Percentiles rank a stretch among this genome's conserved stretches.
These are phyloP conservation scores for Rhodeus uyekii DNA, from an alignment of 2,797 vertebrate species.

Conservation along the genomic window DNA sequence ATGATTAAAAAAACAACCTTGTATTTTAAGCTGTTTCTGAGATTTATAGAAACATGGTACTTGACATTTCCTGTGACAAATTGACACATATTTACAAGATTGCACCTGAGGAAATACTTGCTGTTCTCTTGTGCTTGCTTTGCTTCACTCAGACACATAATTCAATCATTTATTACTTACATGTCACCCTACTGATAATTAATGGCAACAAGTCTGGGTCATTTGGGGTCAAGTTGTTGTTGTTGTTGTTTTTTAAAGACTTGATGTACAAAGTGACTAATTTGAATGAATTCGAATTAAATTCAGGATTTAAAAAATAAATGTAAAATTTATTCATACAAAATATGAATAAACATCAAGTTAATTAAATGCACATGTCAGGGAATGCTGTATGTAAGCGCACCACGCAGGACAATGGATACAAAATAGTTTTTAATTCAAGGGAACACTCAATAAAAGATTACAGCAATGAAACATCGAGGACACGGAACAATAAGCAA, in stretches of 20 bases:
- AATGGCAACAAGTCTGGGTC: background rate
- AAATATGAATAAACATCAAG: background rate
- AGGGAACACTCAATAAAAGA: too few species aligned
- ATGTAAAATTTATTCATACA: background rate
- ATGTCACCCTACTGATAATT: background rate
- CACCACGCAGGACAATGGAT: too few species aligned
- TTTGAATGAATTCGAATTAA: background rate
- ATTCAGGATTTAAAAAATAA: background rate
- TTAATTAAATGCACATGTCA: too few species aligned
- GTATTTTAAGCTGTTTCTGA: background rate
- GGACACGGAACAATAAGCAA: too few species aligned
- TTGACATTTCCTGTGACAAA: background rate
- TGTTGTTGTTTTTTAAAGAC: background rate
- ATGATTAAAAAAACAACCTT: background rate
- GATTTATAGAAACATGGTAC: background rate
- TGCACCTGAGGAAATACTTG: slow-evolving; percentile 3
- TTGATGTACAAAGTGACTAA: background rate
- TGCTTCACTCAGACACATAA: background rate
- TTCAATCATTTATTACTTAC: background rate
- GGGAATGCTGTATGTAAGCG: too few species aligned
- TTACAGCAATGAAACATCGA: too few species aligned
- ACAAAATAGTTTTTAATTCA: too few species aligned
- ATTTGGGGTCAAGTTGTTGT: slow-evolving; percentile 7
- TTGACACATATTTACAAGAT: slow-evolving; percentile 12
- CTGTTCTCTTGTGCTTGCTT: background rate